A percentile compares a stretch with the other conserved stretches of the same genome.
phyloP scores from a whole-genome alignment of 1,140 invertebrate genomes.

The Drosophila dunni region DNA sequence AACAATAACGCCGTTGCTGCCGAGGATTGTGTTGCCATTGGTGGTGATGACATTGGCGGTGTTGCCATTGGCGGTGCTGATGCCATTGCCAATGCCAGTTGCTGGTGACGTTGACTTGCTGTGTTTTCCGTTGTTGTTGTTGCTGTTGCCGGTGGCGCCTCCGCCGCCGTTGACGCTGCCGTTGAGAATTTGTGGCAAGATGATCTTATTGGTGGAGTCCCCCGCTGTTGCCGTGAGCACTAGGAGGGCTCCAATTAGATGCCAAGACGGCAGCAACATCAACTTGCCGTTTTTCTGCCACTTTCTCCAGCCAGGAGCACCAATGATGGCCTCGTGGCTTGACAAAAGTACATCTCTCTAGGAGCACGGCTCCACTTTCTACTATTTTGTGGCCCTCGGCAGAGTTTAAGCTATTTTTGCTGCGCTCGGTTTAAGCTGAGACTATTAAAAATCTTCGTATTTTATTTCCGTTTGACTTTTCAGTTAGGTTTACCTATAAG shows the following conservation, averaged over 20 bases:
- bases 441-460: constrained; percentile 16
- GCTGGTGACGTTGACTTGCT: constrained; percentile 44
- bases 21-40: constrained; percentile 63
- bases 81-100: constrained; percentile 12
- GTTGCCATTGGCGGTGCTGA: constrained; percentile 51
- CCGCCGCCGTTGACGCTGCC: constrained; percentile 37
- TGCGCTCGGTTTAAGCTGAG: constrained; percentile 26
- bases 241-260: constrained; percentile 83
- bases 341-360: constrained; percentile 68
- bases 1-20: constrained; percentile 76
- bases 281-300: constrained; percentile 73
- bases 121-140: constrained; percentile 43
- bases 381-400: constrained; percentile 7
- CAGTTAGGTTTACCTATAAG: constrained; percentile 3
- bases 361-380: constrained; percentile 17
- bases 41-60: constrained; percentile 31
- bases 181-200: constrained; percentile 74
- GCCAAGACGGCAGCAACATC: constrained; percentile 83
- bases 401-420: constrained; percentile 12
- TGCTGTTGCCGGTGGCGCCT: constrained; percentile 18
- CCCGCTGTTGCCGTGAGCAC: constrained; percentile 82
- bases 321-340: constrained; percentile 61
- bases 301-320: constrained; percentile 60
- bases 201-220: constrained; percentile 83
- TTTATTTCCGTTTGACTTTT: neutral